Evolutionary conservation across 2,888 invertebrate genomes (phyloP).

Genomic region (Notodonta dromedarius): DNA sequence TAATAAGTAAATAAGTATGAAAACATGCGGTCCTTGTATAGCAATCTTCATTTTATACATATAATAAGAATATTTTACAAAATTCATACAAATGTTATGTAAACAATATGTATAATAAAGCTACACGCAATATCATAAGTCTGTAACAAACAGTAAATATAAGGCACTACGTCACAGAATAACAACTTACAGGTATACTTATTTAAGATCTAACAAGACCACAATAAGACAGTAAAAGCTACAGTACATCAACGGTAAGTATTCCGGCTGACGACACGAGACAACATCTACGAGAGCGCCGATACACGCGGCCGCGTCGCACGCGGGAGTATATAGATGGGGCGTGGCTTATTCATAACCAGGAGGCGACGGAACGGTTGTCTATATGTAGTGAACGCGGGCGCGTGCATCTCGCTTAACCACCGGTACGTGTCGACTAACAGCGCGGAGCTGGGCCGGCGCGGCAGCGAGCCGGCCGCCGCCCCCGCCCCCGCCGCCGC

Average conservation of each 20-base stretch:
- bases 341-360: too few relatives aligned
- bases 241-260: slow-evolving; percentile 5
- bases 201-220: neutral
- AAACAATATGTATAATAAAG: neutral
- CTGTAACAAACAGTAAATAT: neutral
- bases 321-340: neutral
- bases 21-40: neutral
- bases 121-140: neutral
- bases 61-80: neutral
- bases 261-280: slow-evolving; percentile 44
- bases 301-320: slow-evolving; percentile 20
- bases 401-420: slow-evolving; percentile 17
- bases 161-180: neutral
- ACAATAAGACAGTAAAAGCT: neutral
- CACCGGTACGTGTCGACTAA: slow-evolving; percentile 42
- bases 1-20: neutral
- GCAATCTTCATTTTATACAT: slow-evolving; percentile 4
- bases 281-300: slow-evolving; percentile 54
- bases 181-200: neutral
- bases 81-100: neutral
- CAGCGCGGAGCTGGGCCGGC: slow-evolving; percentile 66
- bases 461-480: slow-evolving; percentile 56
- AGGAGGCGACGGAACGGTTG: neutral
- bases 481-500: slow-evolving; percentile 34
- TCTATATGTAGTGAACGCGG: neutral